Conservation (phyloP, 2,797 vertebrate genomes). For the Helarctos malayanus region DNA sequence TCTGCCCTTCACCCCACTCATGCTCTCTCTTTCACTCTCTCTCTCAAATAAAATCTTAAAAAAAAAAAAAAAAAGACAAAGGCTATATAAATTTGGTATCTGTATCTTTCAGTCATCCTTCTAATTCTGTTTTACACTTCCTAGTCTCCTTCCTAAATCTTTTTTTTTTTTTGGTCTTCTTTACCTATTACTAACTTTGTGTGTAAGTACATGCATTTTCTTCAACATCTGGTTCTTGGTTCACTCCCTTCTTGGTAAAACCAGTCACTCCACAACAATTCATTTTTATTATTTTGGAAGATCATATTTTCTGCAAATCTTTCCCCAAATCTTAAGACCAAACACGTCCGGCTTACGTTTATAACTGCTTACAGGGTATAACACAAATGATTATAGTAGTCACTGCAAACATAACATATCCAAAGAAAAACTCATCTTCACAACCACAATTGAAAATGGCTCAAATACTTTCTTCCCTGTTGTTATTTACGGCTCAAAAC, state of each 20-base stretch:
- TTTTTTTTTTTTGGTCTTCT: background rate
- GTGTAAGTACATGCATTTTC: background rate
- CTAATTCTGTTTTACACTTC: background rate
- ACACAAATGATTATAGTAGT: conserved; percentile 33
- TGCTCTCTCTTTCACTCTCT: background rate
- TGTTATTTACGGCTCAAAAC: conserved; percentile 42
- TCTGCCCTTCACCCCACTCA: background rate
- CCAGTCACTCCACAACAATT: conserved; percentile 8
- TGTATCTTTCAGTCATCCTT: conserved; percentile 23
- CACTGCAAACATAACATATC: background rate
- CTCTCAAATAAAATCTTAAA: no score
- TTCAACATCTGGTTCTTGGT: conserved; percentile 14
- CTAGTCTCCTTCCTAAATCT: background rate
- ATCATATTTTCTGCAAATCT: conserved; percentile 40
- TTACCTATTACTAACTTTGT: background rate
- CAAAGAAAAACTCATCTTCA: conserved; percentile 28
- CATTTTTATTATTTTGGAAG: background rate
- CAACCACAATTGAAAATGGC: conserved; percentile 39
- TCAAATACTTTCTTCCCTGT: background rate
- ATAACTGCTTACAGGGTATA: background rate
- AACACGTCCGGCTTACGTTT: conserved; percentile 22
- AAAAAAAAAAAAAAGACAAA: background rate
- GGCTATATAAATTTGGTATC: background rate
- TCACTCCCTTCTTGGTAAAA: conserved; percentile 6
- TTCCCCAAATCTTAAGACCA: conserved; percentile 15